phyloP scores from a whole-genome alignment of 2,888 invertebrate species.

The Pilophorus perplexus region DNA sequence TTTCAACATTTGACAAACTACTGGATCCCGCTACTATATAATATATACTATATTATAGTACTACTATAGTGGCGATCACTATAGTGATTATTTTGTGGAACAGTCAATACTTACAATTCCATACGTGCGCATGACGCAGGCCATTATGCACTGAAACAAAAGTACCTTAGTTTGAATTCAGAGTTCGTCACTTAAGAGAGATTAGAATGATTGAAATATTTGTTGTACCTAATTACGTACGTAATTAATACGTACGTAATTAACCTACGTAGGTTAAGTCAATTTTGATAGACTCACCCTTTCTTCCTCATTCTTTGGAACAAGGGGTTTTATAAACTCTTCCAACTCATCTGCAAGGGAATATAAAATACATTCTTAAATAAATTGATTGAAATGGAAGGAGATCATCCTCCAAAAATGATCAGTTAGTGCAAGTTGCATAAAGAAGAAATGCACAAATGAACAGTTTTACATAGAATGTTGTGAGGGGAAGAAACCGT shows the following conservation, averaged over 20 bases:
- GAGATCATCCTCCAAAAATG: no score
- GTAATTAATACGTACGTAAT: not conserved
- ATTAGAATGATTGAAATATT: not conserved
- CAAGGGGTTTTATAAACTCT: conserved; percentile 43
- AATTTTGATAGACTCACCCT: conserved; percentile 25
- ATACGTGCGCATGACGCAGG: conserved; percentile 41
- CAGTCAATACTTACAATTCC: conserved; percentile 44
- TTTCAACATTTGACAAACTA: no score
- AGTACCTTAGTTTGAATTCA: no score
- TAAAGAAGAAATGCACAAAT: no score
- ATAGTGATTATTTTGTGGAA: no score
- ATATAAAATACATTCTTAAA: not conserved
- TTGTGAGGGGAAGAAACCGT: not conserved
- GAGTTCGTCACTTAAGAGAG: no score
- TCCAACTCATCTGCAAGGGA: conserved; percentile 39
- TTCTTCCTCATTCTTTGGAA: conserved; percentile 42
- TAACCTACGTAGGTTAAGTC: not conserved
- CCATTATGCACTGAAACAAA: conserved; percentile 44
- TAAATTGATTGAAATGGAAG: no score
- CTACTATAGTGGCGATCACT: no score
- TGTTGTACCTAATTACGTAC: not conserved
- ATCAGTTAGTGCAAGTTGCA: no score
- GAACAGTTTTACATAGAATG: no score
- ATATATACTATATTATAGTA: no score
- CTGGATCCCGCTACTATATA: no score